Evolutionary conservation across 1,140 invertebrate genomes (phyloP).

Genomic region (Drosophila chauvacae): DNA sequence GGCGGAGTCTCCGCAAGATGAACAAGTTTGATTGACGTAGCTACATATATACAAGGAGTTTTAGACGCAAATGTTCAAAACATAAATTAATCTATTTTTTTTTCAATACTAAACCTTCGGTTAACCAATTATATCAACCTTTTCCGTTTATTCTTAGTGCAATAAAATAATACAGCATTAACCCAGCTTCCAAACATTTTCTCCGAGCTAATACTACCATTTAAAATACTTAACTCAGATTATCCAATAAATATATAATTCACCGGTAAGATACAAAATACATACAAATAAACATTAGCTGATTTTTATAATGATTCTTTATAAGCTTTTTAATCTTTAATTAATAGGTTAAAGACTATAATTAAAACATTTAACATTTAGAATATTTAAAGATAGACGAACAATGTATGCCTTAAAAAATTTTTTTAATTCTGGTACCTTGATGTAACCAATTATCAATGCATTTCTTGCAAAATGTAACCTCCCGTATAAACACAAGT

Average conservation of each 20-base stretch:
- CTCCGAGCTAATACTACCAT: no score
- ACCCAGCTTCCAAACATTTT: background rate
- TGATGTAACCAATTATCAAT: no score
- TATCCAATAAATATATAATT: background rate
- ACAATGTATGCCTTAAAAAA: no score
- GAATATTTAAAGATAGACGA: no score
- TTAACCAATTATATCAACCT: background rate
- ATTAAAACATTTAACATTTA: no score
- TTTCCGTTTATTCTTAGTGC: background rate
- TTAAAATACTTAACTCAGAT: background rate
- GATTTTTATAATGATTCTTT: no score
- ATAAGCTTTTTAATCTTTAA: no score
- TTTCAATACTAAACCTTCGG: background rate
- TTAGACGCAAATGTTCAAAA: background rate
- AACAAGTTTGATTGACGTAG: background rate
- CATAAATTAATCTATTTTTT: no score
- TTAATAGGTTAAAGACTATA: no score
- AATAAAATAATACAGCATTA: background rate
- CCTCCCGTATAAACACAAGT: background rate
- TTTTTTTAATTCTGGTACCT: no score
- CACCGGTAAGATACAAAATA: no score
- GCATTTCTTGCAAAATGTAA: no score
- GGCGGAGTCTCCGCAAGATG: background rate
- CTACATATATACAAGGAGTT: background rate
- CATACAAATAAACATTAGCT: accelerated